phyloP scores from a whole-genome alignment of 2,888 invertebrate species.

The Melanophora roralis region DNA sequence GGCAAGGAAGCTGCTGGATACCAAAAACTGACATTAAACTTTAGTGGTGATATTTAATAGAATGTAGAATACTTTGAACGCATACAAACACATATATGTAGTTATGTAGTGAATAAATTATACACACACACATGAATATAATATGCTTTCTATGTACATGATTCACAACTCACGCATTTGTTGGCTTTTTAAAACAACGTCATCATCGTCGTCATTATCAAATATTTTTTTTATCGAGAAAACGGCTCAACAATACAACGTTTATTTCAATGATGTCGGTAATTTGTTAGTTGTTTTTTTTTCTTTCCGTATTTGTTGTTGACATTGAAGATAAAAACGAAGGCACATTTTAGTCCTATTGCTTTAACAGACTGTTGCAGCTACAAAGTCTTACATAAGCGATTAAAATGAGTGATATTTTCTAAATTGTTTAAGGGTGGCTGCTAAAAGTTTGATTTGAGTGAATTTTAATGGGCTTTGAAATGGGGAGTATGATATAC shows the following conservation, averaged over 20 bases:
- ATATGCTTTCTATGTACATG: constrained; percentile 9
- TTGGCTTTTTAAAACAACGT: not conserved
- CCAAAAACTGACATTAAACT: constrained; percentile 23
- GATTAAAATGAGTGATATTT: constrained; percentile 10
- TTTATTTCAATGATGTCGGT: constrained; percentile 26
- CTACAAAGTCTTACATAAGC: not conserved
- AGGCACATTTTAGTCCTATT: constrained; percentile 40
- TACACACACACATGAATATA: not conserved
- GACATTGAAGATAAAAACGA: constrained; percentile 28
- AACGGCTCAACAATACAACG: constrained; percentile 15
- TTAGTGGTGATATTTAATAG: constrained; percentile 31
- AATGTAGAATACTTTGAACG: not conserved
- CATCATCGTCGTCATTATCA: constrained; percentile 8
- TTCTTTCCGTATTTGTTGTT: constrained; percentile 35
- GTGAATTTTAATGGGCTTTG: not conserved
- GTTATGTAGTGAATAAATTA: not conserved
- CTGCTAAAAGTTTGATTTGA: constrained; percentile 12
- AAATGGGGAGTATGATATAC: constrained; percentile 1
- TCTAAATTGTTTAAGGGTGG: not conserved
- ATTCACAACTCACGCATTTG: constrained; percentile 38
- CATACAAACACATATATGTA: not conserved
- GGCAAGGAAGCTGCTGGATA: constrained; percentile 52
- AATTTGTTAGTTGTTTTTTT: constrained; percentile 14
- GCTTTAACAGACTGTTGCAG: constrained; percentile 56
- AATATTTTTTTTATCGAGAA: not conserved